Conservation (phyloP, 2,888 invertebrate species). For the Drosophila recens region DNA sequence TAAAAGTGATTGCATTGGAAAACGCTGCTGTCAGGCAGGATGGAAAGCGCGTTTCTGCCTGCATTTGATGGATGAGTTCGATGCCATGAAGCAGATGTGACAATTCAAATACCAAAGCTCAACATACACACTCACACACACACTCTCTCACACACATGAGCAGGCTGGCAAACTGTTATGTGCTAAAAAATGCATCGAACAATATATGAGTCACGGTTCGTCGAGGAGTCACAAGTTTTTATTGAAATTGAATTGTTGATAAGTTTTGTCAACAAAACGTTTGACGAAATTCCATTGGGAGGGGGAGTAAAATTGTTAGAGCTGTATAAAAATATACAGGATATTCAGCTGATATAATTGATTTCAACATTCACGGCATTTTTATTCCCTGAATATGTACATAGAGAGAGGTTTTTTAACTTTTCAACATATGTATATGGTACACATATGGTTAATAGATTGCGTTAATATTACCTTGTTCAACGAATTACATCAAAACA, state of each 20-base stretch:
- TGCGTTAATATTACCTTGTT: not conserved
- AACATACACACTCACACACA: constrained; percentile 34
- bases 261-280: constrained; percentile 80
- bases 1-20: constrained; percentile 80
- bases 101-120: constrained; percentile 80
- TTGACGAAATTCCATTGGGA: constrained; percentile 43
- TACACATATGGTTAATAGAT: not conserved
- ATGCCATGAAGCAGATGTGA: constrained; percentile 78
- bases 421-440: not conserved
- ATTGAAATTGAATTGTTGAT: constrained; percentile 82
- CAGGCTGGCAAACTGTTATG: constrained; percentile 26
- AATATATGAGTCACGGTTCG: constrained; percentile 63
- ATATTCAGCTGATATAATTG: constrained; percentile 63
- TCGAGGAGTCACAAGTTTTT: constrained; percentile 67
- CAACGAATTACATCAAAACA: not conserved
- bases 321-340: constrained; percentile 28
- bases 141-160: constrained; percentile 33
- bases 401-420: not conserved
- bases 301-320: not conserved
- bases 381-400: constrained; percentile 9
- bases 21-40: constrained; percentile 65
- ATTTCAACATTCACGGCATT: constrained; percentile 55
- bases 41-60: constrained; percentile 55
- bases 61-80: constrained; percentile 79
- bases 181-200: constrained; percentile 73